Evolutionary conservation across 2,797 vertebrate species (phyloP).

Genomic region (Peromyscus melanophrys): DNA sequence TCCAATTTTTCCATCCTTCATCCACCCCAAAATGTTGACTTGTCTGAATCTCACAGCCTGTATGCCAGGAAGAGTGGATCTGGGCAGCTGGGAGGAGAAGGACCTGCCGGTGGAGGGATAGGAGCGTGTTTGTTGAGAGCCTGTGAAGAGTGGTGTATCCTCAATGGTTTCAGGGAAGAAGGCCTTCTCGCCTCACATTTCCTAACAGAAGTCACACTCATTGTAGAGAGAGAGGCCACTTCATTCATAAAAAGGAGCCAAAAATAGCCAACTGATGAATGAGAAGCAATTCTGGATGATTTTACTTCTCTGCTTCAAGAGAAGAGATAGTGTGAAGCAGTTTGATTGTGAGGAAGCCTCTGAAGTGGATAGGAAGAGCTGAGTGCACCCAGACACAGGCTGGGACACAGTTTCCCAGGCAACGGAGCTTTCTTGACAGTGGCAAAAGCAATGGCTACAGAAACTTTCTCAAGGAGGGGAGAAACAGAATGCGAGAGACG

Average conservation of each 20-base stretch:
- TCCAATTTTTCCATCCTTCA: slow-evolving; percentile 35
- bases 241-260: slow-evolving; percentile 45
- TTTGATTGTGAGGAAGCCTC: background rate
- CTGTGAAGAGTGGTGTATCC: background rate
- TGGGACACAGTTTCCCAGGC: slow-evolving; percentile 44
- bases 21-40: background rate
- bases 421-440: slow-evolving; percentile 67
- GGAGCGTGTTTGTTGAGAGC: background rate
- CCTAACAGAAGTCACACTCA: slow-evolving; percentile 23
- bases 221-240: slow-evolving; percentile 18
- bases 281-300: background rate
- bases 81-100: background rate
- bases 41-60: slow-evolving; percentile 55
- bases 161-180: slow-evolving; percentile 24
- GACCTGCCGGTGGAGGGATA: background rate
- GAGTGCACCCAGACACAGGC: background rate
- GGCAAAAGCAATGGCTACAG: slow-evolving; percentile 78
- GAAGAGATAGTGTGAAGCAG: background rate
- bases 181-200: background rate
- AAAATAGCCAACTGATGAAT: slow-evolving; percentile 25
- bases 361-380: background rate
- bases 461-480: slow-evolving; percentile 81
- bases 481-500: slow-evolving; percentile 83
- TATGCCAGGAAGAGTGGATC: slow-evolving; percentile 55
- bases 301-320: slow-evolving; percentile 36